These are phyloP conservation scores for Xanthia togata DNA, from an alignment of 2,888 invertebrate genomes.

Conservation along the genomic window DNA sequence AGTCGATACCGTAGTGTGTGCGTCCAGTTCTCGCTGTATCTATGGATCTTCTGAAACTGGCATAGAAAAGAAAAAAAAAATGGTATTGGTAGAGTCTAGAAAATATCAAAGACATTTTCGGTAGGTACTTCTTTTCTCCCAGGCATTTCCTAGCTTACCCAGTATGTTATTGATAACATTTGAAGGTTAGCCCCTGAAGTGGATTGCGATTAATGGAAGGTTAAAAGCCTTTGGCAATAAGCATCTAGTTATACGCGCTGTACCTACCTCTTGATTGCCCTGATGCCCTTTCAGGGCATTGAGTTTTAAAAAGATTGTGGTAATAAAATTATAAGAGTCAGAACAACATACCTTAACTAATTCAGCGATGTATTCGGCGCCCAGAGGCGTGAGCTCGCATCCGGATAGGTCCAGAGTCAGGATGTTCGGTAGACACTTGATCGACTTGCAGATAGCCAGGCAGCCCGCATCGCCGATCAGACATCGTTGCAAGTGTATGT, in stretches of 20 bases:
- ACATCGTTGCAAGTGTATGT: conserved; percentile 92
- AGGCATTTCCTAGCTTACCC: neutral
- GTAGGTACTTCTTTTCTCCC: neutral
- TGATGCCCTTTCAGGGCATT: neutral
- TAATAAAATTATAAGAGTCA: neutral
- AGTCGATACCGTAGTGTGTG: conserved; percentile 94
- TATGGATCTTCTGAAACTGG: conserved; percentile 92
- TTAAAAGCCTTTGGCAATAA: neutral
- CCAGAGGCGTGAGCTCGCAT: conserved; percentile 92
- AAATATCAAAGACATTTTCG: neutral
- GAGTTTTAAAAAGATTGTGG: neutral
- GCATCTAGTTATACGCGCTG: neutral
- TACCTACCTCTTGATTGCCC: neutral
- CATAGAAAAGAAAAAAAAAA: conserved; percentile 9
- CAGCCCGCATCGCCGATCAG: conserved; percentile 94
- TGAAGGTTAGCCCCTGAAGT: neutral
- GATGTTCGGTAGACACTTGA: conserved; percentile 92
- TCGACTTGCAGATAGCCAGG: conserved; percentile 92
- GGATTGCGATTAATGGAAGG: neutral
- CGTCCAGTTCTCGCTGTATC: conserved; percentile 95
- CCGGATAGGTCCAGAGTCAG: conserved; percentile 92
- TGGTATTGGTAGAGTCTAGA: neutral
- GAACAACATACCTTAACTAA: conserved; percentile 90
- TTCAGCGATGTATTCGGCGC: conserved; percentile 92
- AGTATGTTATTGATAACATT: conserved; percentile 5